Evolutionary conservation across 2,797 vertebrate genomes (phyloP).

Genomic region (Gymnocypris eckloni): DNA sequence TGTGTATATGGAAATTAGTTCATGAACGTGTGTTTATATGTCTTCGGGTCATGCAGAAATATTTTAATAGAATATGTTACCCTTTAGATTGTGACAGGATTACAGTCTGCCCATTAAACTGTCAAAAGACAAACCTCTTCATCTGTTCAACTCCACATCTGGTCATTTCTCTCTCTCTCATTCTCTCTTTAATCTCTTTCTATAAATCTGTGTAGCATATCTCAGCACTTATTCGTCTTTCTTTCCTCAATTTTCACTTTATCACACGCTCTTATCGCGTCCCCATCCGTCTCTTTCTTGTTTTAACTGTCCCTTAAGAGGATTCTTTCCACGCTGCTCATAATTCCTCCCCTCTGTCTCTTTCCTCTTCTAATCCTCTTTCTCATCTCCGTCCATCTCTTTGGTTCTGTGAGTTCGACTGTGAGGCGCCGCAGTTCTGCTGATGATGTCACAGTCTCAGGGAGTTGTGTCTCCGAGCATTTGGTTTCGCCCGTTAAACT

Average conservation of each 20-base stretch:
- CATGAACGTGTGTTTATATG: background rate
- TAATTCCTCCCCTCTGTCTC: conserved; percentile 10
- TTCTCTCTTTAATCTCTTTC: conserved; percentile 16
- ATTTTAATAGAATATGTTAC: conserved; percentile 56
- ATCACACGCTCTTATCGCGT: conserved; percentile 23
- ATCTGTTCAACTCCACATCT: conserved; percentile 32
- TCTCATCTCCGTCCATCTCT: conserved; percentile 21
- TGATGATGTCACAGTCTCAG: conserved; percentile 56
- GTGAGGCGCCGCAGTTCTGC: conserved; percentile 27
- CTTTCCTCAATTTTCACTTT: conserved; percentile 1
- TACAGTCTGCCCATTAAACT: conserved; percentile 70
- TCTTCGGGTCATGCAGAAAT: conserved; percentile 14
- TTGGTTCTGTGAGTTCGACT: background rate
- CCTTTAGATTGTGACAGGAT: conserved; percentile 69
- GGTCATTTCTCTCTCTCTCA: background rate
- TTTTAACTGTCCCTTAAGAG: conserved; percentile 30
- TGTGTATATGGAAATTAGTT: conserved; percentile 1
- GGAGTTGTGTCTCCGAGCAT: conserved; percentile 53
- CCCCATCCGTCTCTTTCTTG: conserved; percentile 13
- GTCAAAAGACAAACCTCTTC: conserved; percentile 60
- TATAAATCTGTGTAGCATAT: conserved; percentile 32
- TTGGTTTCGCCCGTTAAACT: conserved; percentile 56
- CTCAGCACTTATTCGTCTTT: conserved; percentile 5
- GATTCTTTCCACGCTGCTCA: conserved; percentile 35
- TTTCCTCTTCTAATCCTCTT: conserved; percentile 17